A percentile compares a stretch with the other conserved stretches of the same genome.
Conservation (phyloP, 2,797 vertebrate species). For the Vipera ursinii region DNA sequence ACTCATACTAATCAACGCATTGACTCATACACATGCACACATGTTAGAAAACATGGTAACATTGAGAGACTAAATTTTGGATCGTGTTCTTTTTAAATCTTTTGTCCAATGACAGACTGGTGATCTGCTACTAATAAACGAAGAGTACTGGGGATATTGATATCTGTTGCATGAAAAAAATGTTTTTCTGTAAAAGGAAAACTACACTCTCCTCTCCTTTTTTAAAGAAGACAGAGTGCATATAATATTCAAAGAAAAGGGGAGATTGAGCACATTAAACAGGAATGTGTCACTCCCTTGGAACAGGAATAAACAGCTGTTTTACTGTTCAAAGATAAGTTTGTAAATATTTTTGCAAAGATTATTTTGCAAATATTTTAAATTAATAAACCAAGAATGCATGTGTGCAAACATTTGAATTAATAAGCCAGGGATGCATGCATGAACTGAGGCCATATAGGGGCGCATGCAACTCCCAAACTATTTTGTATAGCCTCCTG, state of each 20-base stretch:
- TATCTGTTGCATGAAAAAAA: not conserved
- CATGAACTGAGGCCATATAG: not conserved
- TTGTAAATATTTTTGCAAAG: not conserved
- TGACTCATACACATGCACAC: constrained; percentile 26
- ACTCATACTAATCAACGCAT: constrained; percentile 46
- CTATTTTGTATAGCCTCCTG: not conserved
- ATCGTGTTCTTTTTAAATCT: constrained; percentile 4
- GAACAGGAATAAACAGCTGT: not conserved
- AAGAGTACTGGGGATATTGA: not conserved
- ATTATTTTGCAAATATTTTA: not conserved
- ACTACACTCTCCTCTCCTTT: not conserved
- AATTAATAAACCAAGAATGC: not conserved
- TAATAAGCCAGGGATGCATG: not conserved
- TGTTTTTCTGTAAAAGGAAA: not conserved
- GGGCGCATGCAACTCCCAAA: not conserved
- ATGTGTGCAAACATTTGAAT: not conserved
- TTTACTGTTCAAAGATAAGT: not conserved
- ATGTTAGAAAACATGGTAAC: constrained; percentile 20
- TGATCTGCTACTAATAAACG: not conserved
- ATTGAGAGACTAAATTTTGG: constrained; percentile 53
- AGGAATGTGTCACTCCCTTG: not conserved
- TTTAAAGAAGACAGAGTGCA: not conserved
- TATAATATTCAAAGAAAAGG: not conserved
- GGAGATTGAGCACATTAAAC: not conserved
- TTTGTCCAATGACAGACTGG: not conserved